Evolutionary conservation across 2,113 vertebrate genomes (phyloP).

Genomic region (Xerus inauris): DNA sequence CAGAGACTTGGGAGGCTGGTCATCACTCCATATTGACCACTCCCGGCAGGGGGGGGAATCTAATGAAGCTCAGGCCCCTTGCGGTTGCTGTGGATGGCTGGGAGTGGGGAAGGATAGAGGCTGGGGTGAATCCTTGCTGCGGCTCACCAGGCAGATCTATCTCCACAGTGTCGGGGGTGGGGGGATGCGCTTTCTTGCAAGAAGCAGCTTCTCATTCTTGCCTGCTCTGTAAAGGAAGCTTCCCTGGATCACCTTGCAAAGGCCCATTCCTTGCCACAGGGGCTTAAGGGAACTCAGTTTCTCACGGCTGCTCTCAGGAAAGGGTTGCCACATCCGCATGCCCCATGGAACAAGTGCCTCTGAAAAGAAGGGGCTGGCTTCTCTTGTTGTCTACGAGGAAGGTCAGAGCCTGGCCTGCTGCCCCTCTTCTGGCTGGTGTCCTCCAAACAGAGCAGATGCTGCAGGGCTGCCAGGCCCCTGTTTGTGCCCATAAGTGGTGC

Average conservation of each 20-base stretch:
- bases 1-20: not conserved
- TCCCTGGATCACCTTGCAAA: not conserved
- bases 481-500: not conserved
- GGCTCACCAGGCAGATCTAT: not conserved
- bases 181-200: not conserved
- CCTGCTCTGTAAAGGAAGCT: not conserved
- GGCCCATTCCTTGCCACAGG: not conserved
- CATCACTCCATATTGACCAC: not conserved
- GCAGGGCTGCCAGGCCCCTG: not conserved
- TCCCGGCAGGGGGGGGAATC: not conserved
- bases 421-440: not conserved
- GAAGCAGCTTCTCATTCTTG: not conserved
- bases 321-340: not conserved
- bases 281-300: not conserved
- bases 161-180: no score
- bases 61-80: not conserved
- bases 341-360: not conserved
- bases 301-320: not conserved
- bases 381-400: not conserved
- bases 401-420: not conserved
- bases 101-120: not conserved
- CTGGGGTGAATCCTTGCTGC: not conserved
- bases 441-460: not conserved
- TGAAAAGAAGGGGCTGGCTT: not conserved
- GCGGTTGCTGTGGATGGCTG: not conserved